phyloP scores from a whole-genome alignment of 2,888 invertebrate genomes.

The Congeria kusceri region DNA sequence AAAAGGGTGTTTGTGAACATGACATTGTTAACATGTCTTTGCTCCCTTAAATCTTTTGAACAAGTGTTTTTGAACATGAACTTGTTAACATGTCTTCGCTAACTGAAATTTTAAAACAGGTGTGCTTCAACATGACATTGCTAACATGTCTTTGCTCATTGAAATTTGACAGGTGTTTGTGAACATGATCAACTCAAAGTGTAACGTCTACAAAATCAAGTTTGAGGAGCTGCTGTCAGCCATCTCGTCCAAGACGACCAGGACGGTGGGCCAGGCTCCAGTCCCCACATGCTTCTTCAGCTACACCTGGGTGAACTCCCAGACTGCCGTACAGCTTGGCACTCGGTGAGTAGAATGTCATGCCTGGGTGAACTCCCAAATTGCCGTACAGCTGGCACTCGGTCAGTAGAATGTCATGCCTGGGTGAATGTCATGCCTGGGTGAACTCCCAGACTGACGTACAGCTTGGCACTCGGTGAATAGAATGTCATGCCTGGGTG shows the following conservation, averaged over 20 bases:
- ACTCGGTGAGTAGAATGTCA: conserved; percentile 62
- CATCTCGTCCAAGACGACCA: conserved; percentile 55
- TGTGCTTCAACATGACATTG: too few species aligned
- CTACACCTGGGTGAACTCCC: conserved; percentile 82
- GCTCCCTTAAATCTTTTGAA: conserved; percentile 8
- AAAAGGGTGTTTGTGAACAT: too few species aligned
- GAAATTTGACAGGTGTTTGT: conserved; percentile 73
- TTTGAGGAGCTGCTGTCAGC: conserved; percentile 76
- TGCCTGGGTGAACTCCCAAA: too few species aligned
- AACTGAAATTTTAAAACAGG: too few species aligned
- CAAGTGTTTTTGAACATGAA: conserved; percentile 81
- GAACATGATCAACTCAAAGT: conserved; percentile 77
- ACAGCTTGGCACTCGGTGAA: too few species aligned
- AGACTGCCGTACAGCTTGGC: conserved; percentile 74
- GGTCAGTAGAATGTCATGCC: too few species aligned
- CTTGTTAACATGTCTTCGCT: too few species aligned
- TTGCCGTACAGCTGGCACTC: too few species aligned
- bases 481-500: too few species aligned
- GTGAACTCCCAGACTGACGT: too few species aligned
- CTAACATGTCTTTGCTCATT: conserved; percentile 5
- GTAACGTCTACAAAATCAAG: conserved; percentile 76
- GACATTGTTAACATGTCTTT: too few species aligned
- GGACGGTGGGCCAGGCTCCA: conserved; percentile 28
- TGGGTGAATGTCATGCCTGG: too few species aligned
- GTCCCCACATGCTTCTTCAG: conserved; percentile 78